phyloP scores from a whole-genome alignment of 2,797 vertebrate genomes.

The Muraenolepis orangiensis region DNA sequence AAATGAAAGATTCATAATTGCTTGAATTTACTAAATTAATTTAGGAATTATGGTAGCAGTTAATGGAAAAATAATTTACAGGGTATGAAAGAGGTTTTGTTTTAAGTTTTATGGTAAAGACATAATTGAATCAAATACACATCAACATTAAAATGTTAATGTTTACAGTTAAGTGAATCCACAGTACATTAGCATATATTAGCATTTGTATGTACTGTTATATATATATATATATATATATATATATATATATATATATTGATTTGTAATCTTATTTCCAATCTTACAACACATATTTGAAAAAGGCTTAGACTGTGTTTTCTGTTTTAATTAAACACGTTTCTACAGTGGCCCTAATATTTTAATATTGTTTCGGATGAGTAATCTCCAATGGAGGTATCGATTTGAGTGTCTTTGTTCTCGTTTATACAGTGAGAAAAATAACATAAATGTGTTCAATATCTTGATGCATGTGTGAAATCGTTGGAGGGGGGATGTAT shows the following conservation, averaged over 20 bases:
- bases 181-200: neutral
- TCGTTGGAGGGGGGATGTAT: too few relatives aligned
- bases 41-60: neutral
- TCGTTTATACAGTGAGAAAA: neutral
- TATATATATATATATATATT: neutral
- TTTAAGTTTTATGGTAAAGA: neutral
- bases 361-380: neutral
- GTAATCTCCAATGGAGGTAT: neutral
- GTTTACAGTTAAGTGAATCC: neutral
- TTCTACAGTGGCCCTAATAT: neutral
- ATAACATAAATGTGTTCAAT: neutral
- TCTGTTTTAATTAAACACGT: neutral
- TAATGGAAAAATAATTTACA: neutral
- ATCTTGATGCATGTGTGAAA: neutral
- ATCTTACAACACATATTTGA: neutral
- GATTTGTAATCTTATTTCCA: neutral
- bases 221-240: neutral
- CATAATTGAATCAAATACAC: neutral
- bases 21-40: neutral
- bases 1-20: neutral
- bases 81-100: neutral
- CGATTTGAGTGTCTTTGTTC: neutral
- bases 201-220: neutral
- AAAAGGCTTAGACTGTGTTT: neutral
- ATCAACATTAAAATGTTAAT: neutral